Evolutionary conservation across 2,888 invertebrate species (phyloP), one percentile per base, ranked within the genome.

Genomic region (Nasonovia ribisnigri): DNA sequence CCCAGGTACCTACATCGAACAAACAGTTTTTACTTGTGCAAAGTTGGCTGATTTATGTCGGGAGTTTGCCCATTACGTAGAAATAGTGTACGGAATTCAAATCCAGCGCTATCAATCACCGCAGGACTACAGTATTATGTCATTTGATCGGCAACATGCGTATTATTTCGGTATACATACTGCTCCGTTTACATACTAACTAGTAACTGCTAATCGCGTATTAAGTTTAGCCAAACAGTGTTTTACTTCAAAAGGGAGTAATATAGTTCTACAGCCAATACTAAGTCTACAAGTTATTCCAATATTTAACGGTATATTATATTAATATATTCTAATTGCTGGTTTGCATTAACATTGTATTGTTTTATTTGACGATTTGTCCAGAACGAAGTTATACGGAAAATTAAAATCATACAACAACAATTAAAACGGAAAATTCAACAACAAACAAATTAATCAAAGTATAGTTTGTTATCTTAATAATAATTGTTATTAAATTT

Each of bases 71-170:
- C n/a, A n/a, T 26, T 84, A 16, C 3, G 20, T 29, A 13, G n/a
- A 54, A 29, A 77, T 54, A 54, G 24, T 42, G 42, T 16, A 54
- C 54, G 4, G 51, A 43, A 86, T 84, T 54, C 16, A 26, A 77
- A 51, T 54, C 6, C n/a, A 43, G 57, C 26, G n/a, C 10, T 54
- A 86, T 86, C 16, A 86, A 91, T 43, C 84, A 91, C 84, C 29
- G 29, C 26, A 57, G 26, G 86, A 54, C 10, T 43, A 43, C 29
- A 29, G 43, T 20, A 46, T 46, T 86, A 13, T 48, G 29, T 84
- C 10, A 91, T 46, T 86, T 91, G 43, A 54, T 91, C 43, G n/a
- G 42, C 84, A 86, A 86, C n/a, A 91, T 86, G 51, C n/a, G n/a
- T 43, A 91, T 29, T 43, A 36, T 51, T 91, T 91, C 26, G 29